A percentile compares a stretch with the other conserved stretches of the same genome.
Evolutionary conservation across 1,140 invertebrate genomes (phyloP).

Genomic region (Drosophila tani): DNA sequence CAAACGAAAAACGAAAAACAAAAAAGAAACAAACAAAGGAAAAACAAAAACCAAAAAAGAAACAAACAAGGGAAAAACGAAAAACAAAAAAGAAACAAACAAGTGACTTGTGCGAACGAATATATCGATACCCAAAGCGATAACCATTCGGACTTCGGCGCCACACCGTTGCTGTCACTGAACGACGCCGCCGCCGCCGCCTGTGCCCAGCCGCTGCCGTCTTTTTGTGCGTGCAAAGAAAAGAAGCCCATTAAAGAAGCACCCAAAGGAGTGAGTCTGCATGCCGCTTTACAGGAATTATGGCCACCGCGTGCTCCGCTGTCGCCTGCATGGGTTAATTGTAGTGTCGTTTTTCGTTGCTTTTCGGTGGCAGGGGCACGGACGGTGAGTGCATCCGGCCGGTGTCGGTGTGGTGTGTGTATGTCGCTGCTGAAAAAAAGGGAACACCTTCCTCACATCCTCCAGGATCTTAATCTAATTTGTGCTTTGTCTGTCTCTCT

Average conservation of each 20-base stretch:
- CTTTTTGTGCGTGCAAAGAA: neutral
- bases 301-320: neutral
- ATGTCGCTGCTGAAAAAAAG: no score
- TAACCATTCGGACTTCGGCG: slow-evolving; percentile 12
- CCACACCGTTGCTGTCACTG: slow-evolving; percentile 13
- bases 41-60: neutral
- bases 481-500: no score
- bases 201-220: neutral
- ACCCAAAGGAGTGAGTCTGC: neutral
- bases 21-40: no score
- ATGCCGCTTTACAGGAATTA: neutral
- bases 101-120: neutral
- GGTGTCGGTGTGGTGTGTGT: neutral
- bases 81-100: neutral
- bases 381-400: slow-evolving; percentile 1
- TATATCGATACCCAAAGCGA: slow-evolving; percentile 6
- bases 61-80: neutral
- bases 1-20: no score
- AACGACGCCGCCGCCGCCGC: neutral
- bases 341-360: neutral
- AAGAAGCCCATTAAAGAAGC: no score
- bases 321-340: neutral
- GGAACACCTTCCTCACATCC: no score
- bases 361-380: neutral
- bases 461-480: neutral